Evolutionary conservation across 2,888 invertebrate genomes (phyloP), one percentile per base, ranked within the genome.

Genomic region (Sylvicola cinctus): DNA sequence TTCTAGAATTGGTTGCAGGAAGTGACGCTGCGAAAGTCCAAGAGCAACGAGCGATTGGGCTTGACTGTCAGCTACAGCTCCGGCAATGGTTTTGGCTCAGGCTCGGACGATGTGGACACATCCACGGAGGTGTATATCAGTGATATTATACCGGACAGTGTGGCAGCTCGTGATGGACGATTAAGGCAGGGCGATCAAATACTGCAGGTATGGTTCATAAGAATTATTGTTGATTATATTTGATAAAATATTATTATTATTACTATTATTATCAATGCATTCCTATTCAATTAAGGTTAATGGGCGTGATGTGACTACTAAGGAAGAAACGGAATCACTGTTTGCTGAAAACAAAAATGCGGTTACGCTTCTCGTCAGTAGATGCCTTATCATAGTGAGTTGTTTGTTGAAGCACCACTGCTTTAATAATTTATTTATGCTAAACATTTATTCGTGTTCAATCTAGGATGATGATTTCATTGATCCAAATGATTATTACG

Each of bases 21-120:
- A 36, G 28, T 11, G 36, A 28, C n/a, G n/a, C 54, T 75, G 38
- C 58, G 65, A 40, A 66, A 71, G 46, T 58, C 59, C 20, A 60
- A 58, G 31, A 62, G 62, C 38, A 63, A 64, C 38, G 70, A 71
- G 49, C 69, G 69, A 47, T 55, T 77, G 7, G 76, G 76, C 4
- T 55, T 76, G 38, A 72, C 74, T 16, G 63, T 76, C 32, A 74
- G 71, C 52, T 74, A 72, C 49, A 72, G 70, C 45, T 65, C 66
- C 11, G 61, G 64, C 32, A 61, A 61, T 27, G 62, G 60, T 39
- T 58, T 55, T 39, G 61, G 63, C 37, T 61, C 60, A 28, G 60
- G 59, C 40, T 60, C 61, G 38, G 66, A 65, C 36, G 62, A 65
- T 41, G 60, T 55, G 29, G 61, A 65, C 42, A 63, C 41, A 10